These are phyloP conservation scores for Mohoua ochrocephala DNA, from an alignment of 2,113 vertebrate species.

Conservation along the genomic window DNA sequence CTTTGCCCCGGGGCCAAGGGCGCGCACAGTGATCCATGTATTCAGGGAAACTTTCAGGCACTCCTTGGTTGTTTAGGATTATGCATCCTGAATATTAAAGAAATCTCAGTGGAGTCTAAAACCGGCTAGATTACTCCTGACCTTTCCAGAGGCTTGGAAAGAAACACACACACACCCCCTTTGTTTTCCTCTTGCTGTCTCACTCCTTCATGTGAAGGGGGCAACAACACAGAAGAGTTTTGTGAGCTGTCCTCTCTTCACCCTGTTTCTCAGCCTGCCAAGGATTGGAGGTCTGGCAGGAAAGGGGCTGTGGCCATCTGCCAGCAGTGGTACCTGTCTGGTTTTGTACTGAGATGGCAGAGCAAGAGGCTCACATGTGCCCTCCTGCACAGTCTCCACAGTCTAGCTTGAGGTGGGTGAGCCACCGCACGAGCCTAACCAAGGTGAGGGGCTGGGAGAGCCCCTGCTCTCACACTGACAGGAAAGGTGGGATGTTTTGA, in stretches of 20 bases:
- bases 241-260: background rate
- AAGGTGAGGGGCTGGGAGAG: fast-evolving
- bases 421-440: fast-evolving
- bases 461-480: background rate
- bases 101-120: background rate
- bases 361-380: background rate
- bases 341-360: background rate
- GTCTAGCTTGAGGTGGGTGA: background rate
- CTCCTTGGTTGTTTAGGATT: background rate
- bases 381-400: background rate
- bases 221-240: background rate
- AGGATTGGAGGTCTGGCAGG: background rate
- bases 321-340: background rate
- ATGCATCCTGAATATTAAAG: background rate
- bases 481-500: background rate
- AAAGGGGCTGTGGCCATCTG: background rate
- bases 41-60: background rate
- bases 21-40: background rate
- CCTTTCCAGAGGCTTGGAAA: background rate
- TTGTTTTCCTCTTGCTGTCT: background rate
- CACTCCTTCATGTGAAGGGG: background rate
- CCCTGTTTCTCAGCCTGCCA: background rate
- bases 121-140: background rate
- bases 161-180: no score
- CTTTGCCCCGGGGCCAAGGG: background rate